These are phyloP conservation scores for Helobdella robusta DNA, from an alignment of 2,888 invertebrate species.

Conservation along the genomic window DNA sequence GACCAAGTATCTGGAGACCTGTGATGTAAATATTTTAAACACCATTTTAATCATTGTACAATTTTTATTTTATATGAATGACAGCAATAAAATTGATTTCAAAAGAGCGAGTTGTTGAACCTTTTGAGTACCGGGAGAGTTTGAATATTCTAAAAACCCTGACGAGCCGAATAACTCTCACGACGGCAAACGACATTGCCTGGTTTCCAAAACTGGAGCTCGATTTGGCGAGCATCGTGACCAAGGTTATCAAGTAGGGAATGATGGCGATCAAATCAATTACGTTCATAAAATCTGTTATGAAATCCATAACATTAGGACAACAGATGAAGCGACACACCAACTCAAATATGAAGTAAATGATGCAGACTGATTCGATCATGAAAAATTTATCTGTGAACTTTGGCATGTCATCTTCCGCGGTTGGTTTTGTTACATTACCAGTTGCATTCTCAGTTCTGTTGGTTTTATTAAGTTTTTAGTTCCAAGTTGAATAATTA, in stretches of 20 bases:
- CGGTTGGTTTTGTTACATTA: slow-evolving; percentile 56
- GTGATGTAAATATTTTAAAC: not conserved
- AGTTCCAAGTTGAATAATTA: too few species aligned
- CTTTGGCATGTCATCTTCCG: slow-evolving; percentile 92
- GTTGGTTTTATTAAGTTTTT: too few species aligned
- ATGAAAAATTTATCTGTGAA: slow-evolving; percentile 98
- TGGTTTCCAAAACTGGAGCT: slow-evolving; percentile 52
- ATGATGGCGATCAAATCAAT: slow-evolving; percentile 99
- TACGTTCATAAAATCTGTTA: slow-evolving; percentile 98
- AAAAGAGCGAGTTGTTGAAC: slow-evolving; percentile 52
- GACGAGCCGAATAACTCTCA: slow-evolving; percentile 93
- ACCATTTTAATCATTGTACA: too few species aligned
- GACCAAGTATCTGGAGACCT: slow-evolving; percentile 84
- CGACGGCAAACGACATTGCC: slow-evolving; percentile 67
- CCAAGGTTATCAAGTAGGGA: slow-evolving; percentile 98
- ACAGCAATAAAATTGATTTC: too few species aligned
- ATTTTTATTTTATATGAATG: too few species aligned
- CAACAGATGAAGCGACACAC: slow-evolving; percentile 96
- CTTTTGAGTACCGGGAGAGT: slow-evolving; percentile 97
- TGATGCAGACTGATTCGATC: slow-evolving; percentile 96
- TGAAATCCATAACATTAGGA: slow-evolving; percentile 96
- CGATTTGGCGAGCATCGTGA: slow-evolving; percentile 85
- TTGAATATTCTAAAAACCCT: slow-evolving; percentile 99
- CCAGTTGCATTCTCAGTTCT: slow-evolving; percentile 54
- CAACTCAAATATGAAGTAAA: slow-evolving; percentile 92